Percentiles rank a stretch among this genome's conserved stretches.
These are phyloP conservation scores for Calonectris borealis DNA, from an alignment of 2,113 vertebrate genomes.

Conservation along the genomic window DNA sequence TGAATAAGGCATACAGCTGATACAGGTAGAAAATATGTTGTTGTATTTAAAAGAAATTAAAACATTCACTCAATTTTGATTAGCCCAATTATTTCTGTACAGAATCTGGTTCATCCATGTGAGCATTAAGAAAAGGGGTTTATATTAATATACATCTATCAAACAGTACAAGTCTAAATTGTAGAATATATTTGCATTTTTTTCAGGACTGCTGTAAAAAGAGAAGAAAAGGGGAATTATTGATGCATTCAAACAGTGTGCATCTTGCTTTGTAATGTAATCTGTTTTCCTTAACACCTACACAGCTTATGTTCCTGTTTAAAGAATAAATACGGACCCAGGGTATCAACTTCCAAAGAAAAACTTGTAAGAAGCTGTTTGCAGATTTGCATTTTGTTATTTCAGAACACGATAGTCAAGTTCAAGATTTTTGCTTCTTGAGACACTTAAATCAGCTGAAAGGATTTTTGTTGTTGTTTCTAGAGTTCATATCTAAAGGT, in stretches of 20 bases:
- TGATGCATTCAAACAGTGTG: constrained; percentile 50
- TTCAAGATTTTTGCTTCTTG: not conserved
- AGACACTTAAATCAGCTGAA: not conserved
- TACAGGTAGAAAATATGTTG: constrained; percentile 7
- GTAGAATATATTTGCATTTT: constrained; percentile 33
- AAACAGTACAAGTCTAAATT: not conserved
- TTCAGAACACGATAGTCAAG: not conserved
- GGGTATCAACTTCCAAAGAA: constrained; percentile 35
- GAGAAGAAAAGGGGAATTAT: constrained; percentile 41
- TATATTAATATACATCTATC: constrained; percentile 56
- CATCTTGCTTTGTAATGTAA: constrained; percentile 58
- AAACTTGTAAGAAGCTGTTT: constrained; percentile 23
- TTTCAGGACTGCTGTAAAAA: constrained; percentile 6
- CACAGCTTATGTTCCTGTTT: constrained; percentile 69
- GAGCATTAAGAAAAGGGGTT: not conserved
- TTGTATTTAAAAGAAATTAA: constrained; percentile 22
- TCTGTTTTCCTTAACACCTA: constrained; percentile 60
- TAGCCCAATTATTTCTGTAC: constrained; percentile 43
- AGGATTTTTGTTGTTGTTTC: not conserved
- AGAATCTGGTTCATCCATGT: constrained; percentile 5
- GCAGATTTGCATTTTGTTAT: constrained; percentile 28
- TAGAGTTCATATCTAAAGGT: not conserved
- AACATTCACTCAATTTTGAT: constrained; percentile 53
- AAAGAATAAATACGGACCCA: constrained; percentile 43
- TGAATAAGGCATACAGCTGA: not conserved